Base-by-base conservation (phyloP, 1,140 invertebrate species). In the Bombus superbus region DNA sequence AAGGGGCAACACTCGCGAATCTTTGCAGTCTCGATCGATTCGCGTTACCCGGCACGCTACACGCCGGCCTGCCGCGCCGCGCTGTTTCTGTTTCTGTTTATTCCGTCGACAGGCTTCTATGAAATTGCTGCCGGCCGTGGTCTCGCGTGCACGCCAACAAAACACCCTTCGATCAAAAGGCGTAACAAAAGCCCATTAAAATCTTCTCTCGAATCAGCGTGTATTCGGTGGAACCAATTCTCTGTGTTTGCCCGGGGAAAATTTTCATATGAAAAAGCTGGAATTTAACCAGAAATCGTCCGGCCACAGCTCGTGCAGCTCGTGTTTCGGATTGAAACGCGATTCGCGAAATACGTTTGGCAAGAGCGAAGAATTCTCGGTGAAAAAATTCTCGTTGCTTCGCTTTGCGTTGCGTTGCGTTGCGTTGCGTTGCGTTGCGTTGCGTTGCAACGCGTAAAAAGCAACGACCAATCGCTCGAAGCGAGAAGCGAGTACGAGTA, bases 1-100 rank as follows among this genome's bases (percentile, higher is more conserved):
- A 73, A 47, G 69, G 69, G 69, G 68, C 73, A 57, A 76, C 72
- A 38, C 62, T 76, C 38, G 62, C 66, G 44, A 74, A 44, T 71
- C 44, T 35, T 71, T 69, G 64, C 38, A 42, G 11, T 9, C n/a
- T 35, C 59, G 44, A 77, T 77, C 57, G 73, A 83, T 83, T 68
- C 59, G 10, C 78, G 78, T 62, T 62, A 42, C 75, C 4, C 28
- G 62, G 25, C 28, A 18, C 35, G 28, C 35, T 28, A 32, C 40
- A 9, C 66, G 11, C 25, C 59, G 28, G 28, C 59, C 13, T 62
- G 28, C 59, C 59, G 11, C 1, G 28, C 59, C 59, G 59, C 28
- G 11, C 28, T n/a, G 28, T 62, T 62, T 62, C 44, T 15, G 44
- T 38, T 38, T 53, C 38, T 42, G 35, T 72, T n/a, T 38, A 71